phyloP scores from a whole-genome alignment of 2,113 vertebrate species.

The Galeopterus variegatus region DNA sequence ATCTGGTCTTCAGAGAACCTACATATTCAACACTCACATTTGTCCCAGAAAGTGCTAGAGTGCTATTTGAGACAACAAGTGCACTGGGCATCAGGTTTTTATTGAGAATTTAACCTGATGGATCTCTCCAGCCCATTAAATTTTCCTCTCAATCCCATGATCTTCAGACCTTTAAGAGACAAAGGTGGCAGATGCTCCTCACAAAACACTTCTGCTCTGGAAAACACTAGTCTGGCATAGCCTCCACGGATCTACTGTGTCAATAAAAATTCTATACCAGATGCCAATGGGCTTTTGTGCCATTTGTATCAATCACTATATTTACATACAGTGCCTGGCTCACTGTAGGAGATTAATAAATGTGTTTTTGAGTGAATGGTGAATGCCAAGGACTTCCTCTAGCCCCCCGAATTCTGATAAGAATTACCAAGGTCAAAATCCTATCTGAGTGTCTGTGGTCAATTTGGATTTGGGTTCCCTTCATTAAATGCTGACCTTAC shows the following conservation, averaged over 20 bases:
- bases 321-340: neutral
- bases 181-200: neutral
- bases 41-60: slow-evolving; percentile 1
- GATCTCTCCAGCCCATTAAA: neutral
- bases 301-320: neutral
- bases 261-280: neutral
- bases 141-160: neutral
- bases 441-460: neutral
- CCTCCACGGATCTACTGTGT: neutral
- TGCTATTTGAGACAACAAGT: neutral
- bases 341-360: neutral
- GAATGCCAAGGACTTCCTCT: neutral
- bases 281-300: neutral
- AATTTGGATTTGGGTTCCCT: neutral
- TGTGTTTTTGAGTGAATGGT: neutral
- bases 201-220: neutral
- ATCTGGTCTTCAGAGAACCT: neutral
- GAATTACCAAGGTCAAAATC: slow-evolving; percentile 58
- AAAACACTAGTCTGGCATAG: neutral
- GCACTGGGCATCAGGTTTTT: neutral
- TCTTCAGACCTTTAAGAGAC: neutral
- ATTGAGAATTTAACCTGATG: neutral
- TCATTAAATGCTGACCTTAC: neutral
- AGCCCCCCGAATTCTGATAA: slow-evolving; percentile 13
- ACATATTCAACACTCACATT: neutral